Conservation (phyloP, 2,797 vertebrate genomes). For the Sebastes dallii region DNA sequence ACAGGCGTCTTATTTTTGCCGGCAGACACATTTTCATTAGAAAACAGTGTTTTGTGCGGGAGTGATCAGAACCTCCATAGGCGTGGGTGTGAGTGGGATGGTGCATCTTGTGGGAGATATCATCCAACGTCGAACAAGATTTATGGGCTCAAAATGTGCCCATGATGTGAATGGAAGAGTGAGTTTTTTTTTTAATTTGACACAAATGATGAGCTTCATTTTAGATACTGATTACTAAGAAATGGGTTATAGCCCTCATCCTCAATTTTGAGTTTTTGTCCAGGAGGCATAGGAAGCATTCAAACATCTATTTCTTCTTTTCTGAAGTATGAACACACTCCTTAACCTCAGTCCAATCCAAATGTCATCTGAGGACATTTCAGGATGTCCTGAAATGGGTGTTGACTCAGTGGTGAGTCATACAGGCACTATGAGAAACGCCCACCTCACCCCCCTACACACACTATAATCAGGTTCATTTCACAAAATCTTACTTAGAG, state of each 20-base stretch:
- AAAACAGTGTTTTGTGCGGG: background rate
- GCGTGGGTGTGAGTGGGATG: constrained; percentile 37
- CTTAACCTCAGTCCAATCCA: constrained; percentile 19
- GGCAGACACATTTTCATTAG: background rate
- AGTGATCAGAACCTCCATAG: background rate
- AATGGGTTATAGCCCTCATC: constrained; percentile 35
- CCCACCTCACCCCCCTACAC: constrained; percentile 37
- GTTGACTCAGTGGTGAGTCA: constrained; percentile 57
- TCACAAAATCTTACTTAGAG: constrained; percentile 18
- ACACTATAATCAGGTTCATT: constrained; percentile 30
- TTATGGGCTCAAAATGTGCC: background rate
- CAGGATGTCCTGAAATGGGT: constrained; percentile 33
- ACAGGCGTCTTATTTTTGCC: background rate
- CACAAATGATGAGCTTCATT: background rate
- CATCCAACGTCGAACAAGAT: background rate
- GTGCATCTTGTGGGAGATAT: constrained; percentile 23
- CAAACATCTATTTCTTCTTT: background rate
- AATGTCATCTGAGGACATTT: constrained; percentile 22
- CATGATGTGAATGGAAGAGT: background rate
- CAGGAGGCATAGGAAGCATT: background rate
- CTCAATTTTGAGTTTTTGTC: constrained; percentile 10
- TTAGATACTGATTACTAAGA: constrained; percentile 5
- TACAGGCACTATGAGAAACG: constrained; percentile 26
- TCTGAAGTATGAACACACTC: background rate
- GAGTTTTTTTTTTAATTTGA: background rate